Evolutionary conservation across 2,888 invertebrate genomes (phyloP).

Genomic region (Athripsodes cinereus): DNA sequence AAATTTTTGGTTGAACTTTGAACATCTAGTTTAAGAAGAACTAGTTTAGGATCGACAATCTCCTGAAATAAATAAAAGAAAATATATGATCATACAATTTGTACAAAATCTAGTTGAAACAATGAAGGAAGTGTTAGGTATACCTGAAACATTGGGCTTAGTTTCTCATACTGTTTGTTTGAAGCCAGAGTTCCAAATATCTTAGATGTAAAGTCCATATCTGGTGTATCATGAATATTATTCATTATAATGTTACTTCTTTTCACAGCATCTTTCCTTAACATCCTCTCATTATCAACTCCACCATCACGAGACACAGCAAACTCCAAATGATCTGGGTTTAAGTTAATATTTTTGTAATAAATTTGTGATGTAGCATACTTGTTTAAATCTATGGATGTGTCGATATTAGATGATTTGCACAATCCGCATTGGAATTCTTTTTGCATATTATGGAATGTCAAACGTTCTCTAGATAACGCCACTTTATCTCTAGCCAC

Average conservation of each 20-base stretch:
- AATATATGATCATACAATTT: neutral
- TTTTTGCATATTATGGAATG: slow-evolving; percentile 49
- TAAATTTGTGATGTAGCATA: neutral
- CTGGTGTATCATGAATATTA: neutral
- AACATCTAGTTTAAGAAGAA: slow-evolving; percentile 46
- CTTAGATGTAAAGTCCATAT: neutral
- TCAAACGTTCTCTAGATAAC: slow-evolving; percentile 52
- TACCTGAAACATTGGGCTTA: neutral
- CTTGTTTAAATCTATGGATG: neutral
- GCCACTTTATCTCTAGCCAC: slow-evolving; percentile 56
- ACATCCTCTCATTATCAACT: neutral
- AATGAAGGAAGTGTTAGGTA: neutral
- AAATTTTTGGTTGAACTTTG: slow-evolving; percentile 32
- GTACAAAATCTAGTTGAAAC: neutral
- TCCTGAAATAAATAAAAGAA: slow-evolving; percentile 34
- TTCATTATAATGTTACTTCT: slow-evolving; percentile 1
- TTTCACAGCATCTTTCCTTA: slow-evolving; percentile 5
- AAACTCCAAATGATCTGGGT: slow-evolving; percentile 9
- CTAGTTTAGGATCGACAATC: slow-evolving; percentile 46
- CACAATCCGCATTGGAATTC: slow-evolving; percentile 34
- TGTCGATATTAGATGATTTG: slow-evolving; percentile 27
- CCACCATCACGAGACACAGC: slow-evolving; percentile 12
- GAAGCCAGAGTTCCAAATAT: neutral
- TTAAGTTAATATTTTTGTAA: slow-evolving; percentile 6
- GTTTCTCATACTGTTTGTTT: neutral